Evolutionary conservation across 2,888 invertebrate species (phyloP).

Genomic region (Rambutsinella grinnellia): DNA sequence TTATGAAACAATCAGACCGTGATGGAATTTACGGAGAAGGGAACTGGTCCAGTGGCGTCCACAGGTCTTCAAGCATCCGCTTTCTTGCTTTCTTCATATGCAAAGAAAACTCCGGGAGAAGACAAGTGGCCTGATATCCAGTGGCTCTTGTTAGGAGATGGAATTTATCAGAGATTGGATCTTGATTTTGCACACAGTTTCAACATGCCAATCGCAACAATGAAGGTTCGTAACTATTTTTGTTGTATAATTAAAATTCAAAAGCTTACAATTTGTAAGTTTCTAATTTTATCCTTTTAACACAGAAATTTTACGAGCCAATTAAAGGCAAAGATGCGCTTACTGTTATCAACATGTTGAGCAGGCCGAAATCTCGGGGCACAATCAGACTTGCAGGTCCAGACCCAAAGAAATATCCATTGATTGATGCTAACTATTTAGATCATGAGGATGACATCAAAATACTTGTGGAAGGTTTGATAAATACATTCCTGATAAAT

Average conservation of each 20-base stretch:
- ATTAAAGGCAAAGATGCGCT: slow-evolving; percentile 60
- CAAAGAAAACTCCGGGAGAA: slow-evolving; percentile 45
- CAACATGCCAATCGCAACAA: slow-evolving; percentile 54
- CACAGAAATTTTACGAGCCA: slow-evolving; percentile 52
- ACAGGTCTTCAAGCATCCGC: slow-evolving; percentile 61
- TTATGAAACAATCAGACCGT: too few species aligned
- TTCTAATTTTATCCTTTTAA: too few species aligned
- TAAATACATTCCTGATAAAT: too few species aligned
- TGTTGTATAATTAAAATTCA: too few species aligned
- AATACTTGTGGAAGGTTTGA: slow-evolving; percentile 62
- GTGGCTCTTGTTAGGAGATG: slow-evolving; percentile 59
- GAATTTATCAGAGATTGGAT: slow-evolving; percentile 52
- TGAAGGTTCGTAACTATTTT: too few species aligned
- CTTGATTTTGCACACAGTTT: slow-evolving; percentile 60
- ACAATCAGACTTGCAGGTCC: slow-evolving; percentile 50
- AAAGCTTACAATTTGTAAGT: too few species aligned
- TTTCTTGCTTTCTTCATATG: slow-evolving; percentile 54
- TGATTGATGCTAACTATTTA: slow-evolving; percentile 62
- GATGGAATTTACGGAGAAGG: slow-evolving; percentile 57
- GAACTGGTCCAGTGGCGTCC: slow-evolving; percentile 61
- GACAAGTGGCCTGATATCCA: slow-evolving; percentile 63
- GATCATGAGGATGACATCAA: slow-evolving; percentile 51
- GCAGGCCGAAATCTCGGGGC: slow-evolving; percentile 60
- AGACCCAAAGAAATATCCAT: slow-evolving; percentile 50
- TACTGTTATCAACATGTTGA: slow-evolving; percentile 59